Base-by-base conservation (phyloP, 2,888 invertebrate species). In the Crepidodera aurea region DNA sequence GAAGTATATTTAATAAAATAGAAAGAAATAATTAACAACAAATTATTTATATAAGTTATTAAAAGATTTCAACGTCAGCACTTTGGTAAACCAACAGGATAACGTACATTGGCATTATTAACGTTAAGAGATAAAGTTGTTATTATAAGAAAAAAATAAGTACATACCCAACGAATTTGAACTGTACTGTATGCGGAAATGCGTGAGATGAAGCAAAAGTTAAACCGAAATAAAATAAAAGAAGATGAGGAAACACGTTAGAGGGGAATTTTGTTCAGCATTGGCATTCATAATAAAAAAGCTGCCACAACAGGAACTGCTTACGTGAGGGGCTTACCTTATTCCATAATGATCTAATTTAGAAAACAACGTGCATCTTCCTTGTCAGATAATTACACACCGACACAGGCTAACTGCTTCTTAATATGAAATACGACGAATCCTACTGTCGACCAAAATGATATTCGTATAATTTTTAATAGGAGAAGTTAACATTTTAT, bases 311-410 rank as follows among this genome's bases (percentile, higher is more conserved):
- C 44, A 22, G 29, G 19, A 44, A 16, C 44, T 19, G 44, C n/a
- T 44, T 44, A 44, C 44, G 44, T 44, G 44, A 44, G 44, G 12
- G 44, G 44, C 44, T 18, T 44, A 44, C 18, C 44, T 44, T 44
- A 44, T 44, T 44, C 22, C 10, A 44, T 44, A 18, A 44, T 22
- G 29, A 29, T 29, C 10, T 29, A 5, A 29, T 29, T 44, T 44
- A 44, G 18, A n/a, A 44, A 19, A 44, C 44, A 44, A 44, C 22
- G 44, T 44, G 44, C 1, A 44, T 0, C 44, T 44, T 44, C 12
- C 18, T 44, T 12, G 19, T 19, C 12, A 22, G 3, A n/a, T n/a
- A 40, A 10, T 25, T 25, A 25, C 7, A 7, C 25, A 25, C 10
- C 6, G 2, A 10, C 8, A 8, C 8, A 29, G 29, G 29, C 29